These are phyloP conservation scores for Dynastes grantii DNA, from an alignment of 2,888 invertebrate species.

Conservation along the genomic window DNA sequence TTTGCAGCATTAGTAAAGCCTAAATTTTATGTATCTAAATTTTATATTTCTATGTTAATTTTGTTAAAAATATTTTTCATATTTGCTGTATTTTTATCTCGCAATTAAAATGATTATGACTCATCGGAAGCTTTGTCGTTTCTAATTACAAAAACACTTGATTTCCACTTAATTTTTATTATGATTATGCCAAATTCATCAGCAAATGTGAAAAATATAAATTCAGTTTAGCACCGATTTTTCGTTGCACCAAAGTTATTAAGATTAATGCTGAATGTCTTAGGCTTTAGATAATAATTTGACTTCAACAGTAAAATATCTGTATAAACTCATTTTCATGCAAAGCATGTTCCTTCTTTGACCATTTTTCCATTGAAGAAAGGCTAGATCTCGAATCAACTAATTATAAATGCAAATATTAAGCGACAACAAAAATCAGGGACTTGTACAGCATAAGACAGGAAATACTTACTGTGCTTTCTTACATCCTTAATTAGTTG, in stretches of 20 bases:
- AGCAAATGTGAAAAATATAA: neutral
- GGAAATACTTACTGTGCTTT: constrained; percentile 29
- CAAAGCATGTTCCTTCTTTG: constrained; percentile 27
- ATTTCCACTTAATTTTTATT: neutral
- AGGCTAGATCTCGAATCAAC: constrained; percentile 39
- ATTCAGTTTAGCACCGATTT: too few species aligned
- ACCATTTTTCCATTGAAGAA: constrained; percentile 2
- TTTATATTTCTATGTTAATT: too few species aligned
- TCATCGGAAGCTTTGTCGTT: too few species aligned
- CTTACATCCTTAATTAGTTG: constrained; percentile 33
- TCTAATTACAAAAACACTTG: too few species aligned
- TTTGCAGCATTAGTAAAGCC: too few species aligned
- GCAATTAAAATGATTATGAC: too few species aligned
- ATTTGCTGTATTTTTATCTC: too few species aligned
- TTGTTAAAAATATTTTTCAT: too few species aligned
- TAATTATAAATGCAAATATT: constrained; percentile 48
- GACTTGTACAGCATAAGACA: constrained; percentile 19
- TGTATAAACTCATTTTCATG: constrained; percentile 24
- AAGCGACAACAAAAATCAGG: constrained; percentile 33
- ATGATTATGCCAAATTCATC: too few species aligned
- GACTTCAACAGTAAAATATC: neutral
- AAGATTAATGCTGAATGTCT: too few species aligned
- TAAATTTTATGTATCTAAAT: too few species aligned
- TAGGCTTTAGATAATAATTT: neutral
- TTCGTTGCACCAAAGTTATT: too few species aligned